Conservation (phyloP, 2,113 vertebrate genomes). For the Oryzias celebensis region DNA sequence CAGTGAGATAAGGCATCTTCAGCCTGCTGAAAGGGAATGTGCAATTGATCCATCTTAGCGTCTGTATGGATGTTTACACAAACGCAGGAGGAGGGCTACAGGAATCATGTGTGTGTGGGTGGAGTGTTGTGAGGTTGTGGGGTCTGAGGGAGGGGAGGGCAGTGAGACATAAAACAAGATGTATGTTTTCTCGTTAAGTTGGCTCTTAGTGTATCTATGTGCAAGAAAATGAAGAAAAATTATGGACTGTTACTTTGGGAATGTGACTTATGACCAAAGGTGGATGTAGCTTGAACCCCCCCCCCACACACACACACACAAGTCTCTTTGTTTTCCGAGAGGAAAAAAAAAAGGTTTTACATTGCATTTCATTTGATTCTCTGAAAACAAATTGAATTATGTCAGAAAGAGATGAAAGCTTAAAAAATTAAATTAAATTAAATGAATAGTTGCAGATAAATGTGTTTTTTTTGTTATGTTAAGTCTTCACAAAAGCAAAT, state of each 20-base stretch:
- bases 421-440: no score
- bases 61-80: slow-evolving; percentile 34
- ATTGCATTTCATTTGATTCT: no score
- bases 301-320: no score
- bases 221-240: slow-evolving; percentile 3
- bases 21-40: slow-evolving; percentile 51
- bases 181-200: neutral
- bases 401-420: no score
- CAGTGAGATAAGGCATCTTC: slow-evolving; percentile 45
- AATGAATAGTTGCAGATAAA: no score
- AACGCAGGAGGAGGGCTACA: slow-evolving; percentile 25
- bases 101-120: slow-evolving; percentile 33
- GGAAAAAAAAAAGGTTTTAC: no score
- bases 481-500: no score
- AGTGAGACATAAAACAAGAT: slow-evolving; percentile 4
- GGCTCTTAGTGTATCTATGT: slow-evolving; percentile 9
- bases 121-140: slow-evolving; percentile 21
- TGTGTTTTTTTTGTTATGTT: no score
- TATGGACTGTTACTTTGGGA: neutral
- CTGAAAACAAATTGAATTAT: no score
- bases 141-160: slow-evolving; percentile 13
- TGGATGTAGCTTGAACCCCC: no score
- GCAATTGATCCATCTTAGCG: slow-evolving; percentile 62
- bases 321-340: no score
- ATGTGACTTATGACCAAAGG: neutral